Evolutionary conservation across 2,113 vertebrate species (phyloP).

Genomic region (Azemiops feae): DNA sequence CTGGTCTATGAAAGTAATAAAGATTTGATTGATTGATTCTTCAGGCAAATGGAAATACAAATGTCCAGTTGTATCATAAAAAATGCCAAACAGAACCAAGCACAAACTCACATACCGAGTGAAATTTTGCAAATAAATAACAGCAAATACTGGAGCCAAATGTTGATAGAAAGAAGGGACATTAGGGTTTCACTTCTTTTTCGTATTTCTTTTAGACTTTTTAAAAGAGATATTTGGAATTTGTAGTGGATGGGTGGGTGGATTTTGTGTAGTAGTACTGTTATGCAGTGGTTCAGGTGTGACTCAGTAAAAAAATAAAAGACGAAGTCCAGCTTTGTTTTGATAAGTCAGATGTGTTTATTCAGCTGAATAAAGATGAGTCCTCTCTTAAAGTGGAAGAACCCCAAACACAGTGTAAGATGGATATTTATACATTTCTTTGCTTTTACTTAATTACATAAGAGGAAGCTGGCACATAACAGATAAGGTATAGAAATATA

Average conservation of each 20-base stretch:
- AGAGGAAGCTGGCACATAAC: not conserved
- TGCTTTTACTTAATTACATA: not conserved
- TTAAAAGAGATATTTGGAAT: not conserved
- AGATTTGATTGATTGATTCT: slow-evolving; percentile 15
- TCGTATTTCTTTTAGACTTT: not conserved
- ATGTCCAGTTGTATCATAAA: slow-evolving; percentile 13
- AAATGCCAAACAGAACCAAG: not conserved
- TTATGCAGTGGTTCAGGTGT: not conserved
- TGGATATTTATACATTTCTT: not conserved
- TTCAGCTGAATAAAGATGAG: not conserved
- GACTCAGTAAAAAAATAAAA: not conserved
- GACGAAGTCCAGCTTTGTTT: not conserved
- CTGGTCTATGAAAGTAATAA: not conserved
- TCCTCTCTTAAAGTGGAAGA: not conserved
- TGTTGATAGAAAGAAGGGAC: not conserved
- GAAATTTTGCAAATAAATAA: not conserved
- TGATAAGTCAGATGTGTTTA: not conserved
- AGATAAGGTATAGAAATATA: not conserved
- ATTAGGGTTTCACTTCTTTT: not conserved
- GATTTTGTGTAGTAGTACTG: not conserved
- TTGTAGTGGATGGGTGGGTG: not conserved
- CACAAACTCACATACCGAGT: not conserved
- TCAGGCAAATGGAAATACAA: slow-evolving; percentile 1
- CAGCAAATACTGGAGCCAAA: not conserved
- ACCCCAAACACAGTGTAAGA: not conserved